These are phyloP conservation scores for Lamprotornis superbus DNA, from an alignment of 2,113 vertebrate genomes.

Conservation along the genomic window DNA sequence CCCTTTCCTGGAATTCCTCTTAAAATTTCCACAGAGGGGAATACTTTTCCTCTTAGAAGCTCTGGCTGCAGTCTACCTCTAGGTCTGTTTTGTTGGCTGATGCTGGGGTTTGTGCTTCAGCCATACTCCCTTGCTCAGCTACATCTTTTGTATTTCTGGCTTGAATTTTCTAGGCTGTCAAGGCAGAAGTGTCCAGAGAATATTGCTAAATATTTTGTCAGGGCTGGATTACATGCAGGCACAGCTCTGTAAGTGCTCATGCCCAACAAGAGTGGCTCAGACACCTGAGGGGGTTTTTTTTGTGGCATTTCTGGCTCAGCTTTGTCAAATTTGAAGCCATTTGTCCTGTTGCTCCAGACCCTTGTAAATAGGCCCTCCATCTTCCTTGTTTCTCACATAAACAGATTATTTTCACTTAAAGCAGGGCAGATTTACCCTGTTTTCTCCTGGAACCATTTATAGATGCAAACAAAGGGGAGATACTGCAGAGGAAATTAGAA, in stretches of 20 bases:
- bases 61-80: neutral
- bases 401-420: neutral
- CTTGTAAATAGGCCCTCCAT: neutral
- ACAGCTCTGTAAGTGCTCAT: neutral
- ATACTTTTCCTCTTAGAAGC: neutral
- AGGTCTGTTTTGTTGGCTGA: neutral
- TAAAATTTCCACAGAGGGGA: neutral
- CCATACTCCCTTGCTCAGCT: neutral
- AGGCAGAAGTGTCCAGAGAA: neutral
- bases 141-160: neutral
- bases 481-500: neutral
- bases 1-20: neutral
- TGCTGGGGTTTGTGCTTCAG: neutral
- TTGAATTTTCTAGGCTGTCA: neutral
- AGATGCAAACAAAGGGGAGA: neutral
- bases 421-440: neutral
- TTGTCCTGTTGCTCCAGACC: rapidly evolving
- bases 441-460: neutral
- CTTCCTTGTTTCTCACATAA: neutral
- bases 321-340: neutral
- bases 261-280: neutral
- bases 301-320: neutral
- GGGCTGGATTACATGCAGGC: neutral
- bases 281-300: neutral
- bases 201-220: neutral